A percentile compares a stretch with the other conserved stretches of the same genome.
Evolutionary conservation across 1,140 invertebrate genomes (phyloP).

Genomic region (Drosophila guanche): DNA sequence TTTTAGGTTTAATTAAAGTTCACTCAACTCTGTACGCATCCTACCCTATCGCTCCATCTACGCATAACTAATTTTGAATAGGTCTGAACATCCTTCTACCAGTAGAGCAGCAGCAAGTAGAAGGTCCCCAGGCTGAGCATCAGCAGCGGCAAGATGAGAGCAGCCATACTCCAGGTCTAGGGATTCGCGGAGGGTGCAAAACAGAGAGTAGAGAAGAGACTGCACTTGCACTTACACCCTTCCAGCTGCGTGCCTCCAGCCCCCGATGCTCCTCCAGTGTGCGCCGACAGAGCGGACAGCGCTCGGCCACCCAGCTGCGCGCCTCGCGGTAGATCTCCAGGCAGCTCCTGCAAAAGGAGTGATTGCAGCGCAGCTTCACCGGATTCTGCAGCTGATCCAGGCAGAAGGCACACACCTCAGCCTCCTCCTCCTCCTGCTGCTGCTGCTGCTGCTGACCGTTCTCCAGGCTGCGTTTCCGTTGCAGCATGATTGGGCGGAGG

Average conservation of each 20-base stretch:
- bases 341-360: constrained; percentile 57
- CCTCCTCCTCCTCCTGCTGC: not conserved
- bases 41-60: constrained; percentile 15
- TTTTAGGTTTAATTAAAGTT: constrained; percentile 55
- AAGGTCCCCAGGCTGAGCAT: constrained; percentile 51
- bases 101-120: constrained; percentile 55
- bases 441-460: not conserved
- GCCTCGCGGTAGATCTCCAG: constrained; percentile 41
- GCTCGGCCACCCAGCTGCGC: constrained; percentile 45
- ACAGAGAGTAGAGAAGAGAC: not conserved
- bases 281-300: constrained; percentile 55
- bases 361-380: constrained; percentile 41
- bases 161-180: constrained; percentile 30
- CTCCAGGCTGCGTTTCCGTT: not conserved
- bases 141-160: constrained; percentile 15
- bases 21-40: constrained; percentile 37
- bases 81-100: constrained; percentile 29
- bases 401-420: constrained; percentile 57
- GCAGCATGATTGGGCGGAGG: too few species aligned
- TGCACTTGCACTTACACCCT: not conserved
- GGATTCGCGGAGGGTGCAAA: not conserved
- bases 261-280: not conserved
- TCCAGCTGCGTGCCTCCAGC: not conserved
- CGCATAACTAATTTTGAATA: constrained; percentile 15
- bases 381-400: constrained; percentile 42